Conservation (phyloP, 2,888 invertebrate species). For the Catotricha subobsoleta region DNA sequence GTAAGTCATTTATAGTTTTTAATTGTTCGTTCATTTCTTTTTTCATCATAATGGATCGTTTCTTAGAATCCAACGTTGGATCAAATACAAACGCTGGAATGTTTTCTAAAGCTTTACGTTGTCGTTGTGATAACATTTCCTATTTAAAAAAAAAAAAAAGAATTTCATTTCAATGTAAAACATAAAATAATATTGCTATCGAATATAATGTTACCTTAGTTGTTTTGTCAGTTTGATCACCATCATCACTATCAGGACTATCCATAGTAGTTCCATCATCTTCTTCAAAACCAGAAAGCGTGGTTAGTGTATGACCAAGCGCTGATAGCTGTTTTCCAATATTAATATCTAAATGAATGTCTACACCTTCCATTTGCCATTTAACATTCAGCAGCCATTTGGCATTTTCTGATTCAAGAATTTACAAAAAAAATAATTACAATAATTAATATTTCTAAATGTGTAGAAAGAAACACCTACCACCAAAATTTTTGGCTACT, state of each 20-base stretch:
- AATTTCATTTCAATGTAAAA: neutral
- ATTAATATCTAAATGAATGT: constrained; percentile 87
- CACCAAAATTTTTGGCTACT: constrained; percentile 67
- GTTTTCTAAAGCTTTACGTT: constrained; percentile 45
- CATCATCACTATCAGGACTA: constrained; percentile 58
- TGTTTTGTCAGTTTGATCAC: constrained; percentile 44
- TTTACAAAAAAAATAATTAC: constrained; percentile 11
- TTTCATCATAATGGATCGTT: constrained; percentile 82
- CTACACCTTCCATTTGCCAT: constrained; percentile 99
- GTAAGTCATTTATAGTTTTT: constrained; percentile 82
- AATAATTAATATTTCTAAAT: too few species aligned
- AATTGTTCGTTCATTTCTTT: constrained; percentile 96
- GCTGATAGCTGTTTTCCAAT: constrained; percentile 92
- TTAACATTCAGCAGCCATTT: constrained; percentile 97
- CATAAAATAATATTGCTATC: neutral
- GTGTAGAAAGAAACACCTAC: too few species aligned
- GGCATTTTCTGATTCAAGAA: constrained; percentile 79
- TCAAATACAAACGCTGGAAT: constrained; percentile 73
- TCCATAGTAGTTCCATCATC: constrained; percentile 53
- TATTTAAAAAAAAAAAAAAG: constrained; percentile 23
- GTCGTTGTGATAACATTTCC: constrained; percentile 44
- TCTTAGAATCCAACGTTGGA: constrained; percentile 57
- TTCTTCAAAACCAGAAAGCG: constrained; percentile 76
- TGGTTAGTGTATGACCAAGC: constrained; percentile 85
- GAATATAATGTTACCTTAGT: neutral